These are phyloP conservation scores for Menura novaehollandiae DNA, from an alignment of 2,113 vertebrate genomes.

Conservation along the genomic window DNA sequence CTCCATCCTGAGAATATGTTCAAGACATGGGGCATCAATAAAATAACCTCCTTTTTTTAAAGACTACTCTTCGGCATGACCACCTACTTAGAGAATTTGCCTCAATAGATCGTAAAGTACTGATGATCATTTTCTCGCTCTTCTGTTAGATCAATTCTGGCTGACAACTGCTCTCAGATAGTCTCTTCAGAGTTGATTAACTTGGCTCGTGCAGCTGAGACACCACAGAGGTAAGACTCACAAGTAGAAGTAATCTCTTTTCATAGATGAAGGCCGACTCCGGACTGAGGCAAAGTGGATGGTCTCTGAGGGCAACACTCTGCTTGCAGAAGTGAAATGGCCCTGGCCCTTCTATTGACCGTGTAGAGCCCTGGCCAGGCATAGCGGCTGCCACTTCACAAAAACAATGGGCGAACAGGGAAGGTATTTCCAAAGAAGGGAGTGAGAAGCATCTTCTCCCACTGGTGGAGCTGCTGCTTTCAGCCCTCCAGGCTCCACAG, in stretches of 20 bases:
- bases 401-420: neutral
- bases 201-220: neutral
- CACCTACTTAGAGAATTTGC: neutral
- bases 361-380: neutral
- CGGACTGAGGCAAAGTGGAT: neutral
- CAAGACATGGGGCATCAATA: neutral
- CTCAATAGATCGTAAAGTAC: neutral
- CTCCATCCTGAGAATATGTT: neutral
- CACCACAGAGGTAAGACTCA: neutral
- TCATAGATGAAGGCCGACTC: neutral
- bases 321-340: neutral
- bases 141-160: neutral
- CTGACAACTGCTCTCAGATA: neutral
- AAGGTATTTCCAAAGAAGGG: neutral
- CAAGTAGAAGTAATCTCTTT: neutral
- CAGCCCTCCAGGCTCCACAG: neutral
- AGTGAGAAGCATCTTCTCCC: neutral
- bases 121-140: neutral
- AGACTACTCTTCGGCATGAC: neutral
- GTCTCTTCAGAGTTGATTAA: neutral
- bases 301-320: neutral
- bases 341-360: neutral
- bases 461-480: neutral
- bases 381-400: neutral
- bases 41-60: neutral